Evolutionary conservation across 2,113 vertebrate species (phyloP).

Genomic region (Picathartes gymnocephalus): DNA sequence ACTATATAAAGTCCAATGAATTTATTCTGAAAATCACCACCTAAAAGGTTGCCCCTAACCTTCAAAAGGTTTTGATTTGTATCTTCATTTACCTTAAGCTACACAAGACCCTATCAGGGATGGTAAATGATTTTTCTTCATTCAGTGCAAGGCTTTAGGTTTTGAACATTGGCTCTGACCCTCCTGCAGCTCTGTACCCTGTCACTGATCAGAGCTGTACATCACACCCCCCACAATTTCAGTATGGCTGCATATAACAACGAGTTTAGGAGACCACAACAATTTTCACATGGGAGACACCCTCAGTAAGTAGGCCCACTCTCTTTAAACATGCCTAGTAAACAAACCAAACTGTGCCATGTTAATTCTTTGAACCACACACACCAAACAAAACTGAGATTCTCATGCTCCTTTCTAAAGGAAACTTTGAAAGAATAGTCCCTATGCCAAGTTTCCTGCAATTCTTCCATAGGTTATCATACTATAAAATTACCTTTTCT

Average conservation of each 20-base stretch:
- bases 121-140: not conserved
- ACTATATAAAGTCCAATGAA: not conserved
- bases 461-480: not conserved
- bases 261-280: not conserved
- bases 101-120: not conserved
- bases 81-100: not conserved
- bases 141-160: not conserved
- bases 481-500: not conserved
- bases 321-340: not conserved
- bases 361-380: not conserved
- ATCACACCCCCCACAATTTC: accelerated
- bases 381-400: not conserved
- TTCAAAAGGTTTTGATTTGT: not conserved
- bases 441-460: not conserved
- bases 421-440: not conserved
- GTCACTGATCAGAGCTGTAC: not conserved
- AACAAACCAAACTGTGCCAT: not conserved
- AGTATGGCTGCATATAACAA: not conserved
- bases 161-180: not conserved
- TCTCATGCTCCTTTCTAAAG: not conserved
- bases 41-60: not conserved
- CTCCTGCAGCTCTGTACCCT: not conserved
- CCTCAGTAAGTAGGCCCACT: not conserved
- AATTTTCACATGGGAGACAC: not conserved
- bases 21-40: not conserved